Base-by-base conservation (phyloP, 2,888 invertebrate species). In the Smittia sp. region DNA sequence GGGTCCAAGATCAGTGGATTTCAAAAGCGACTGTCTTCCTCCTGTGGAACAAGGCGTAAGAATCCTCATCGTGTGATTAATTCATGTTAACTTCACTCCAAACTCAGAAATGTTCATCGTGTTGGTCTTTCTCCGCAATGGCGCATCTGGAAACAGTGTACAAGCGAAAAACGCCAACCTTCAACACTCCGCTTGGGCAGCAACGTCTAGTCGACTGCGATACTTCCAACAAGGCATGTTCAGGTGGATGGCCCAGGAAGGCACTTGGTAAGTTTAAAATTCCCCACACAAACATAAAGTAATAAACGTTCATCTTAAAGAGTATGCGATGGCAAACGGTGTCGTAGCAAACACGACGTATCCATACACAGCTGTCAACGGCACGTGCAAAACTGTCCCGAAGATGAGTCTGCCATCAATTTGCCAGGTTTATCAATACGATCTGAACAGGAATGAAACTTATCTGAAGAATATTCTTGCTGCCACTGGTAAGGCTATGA, bases 111-210 rank as follows among this genome's bases (percentile, higher is more conserved):
- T 39, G 39, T 39, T 7, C 7, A 39, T 39, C 27, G 20, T 65
- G 65, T 15, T 65, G 65, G 65, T n/a, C 65, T n/a, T 65, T 65
- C 1, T 1, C 65, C 15, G 32, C 27, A 32, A 32, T 65, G 25
- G 15, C n/a, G 18, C 32, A 25, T 20, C n/a, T 65, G 18, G 62
- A 20, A 62, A 20, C 24, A 9, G 1, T 1, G 22, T 18, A 3
- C 1, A 18, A 9, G 25, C 22, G 4, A 58, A 39, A 9, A 11
- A 39, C 39, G 18, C 20, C 18, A 15, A 1, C 25, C 1, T n/a
- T 1, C 9, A 25, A 38, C 4, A 32, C 27, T 27, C 1, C 27
- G 25, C 15, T 65, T 7, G 13, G 27, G 20, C 27, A 25, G 1
- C 65, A 65, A 32, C 32, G 18, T 27, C 27, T 65, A 32, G 7